Base-by-base conservation (phyloP, 2,113 vertebrate species). In the Cheirogaleus medius region DNA sequence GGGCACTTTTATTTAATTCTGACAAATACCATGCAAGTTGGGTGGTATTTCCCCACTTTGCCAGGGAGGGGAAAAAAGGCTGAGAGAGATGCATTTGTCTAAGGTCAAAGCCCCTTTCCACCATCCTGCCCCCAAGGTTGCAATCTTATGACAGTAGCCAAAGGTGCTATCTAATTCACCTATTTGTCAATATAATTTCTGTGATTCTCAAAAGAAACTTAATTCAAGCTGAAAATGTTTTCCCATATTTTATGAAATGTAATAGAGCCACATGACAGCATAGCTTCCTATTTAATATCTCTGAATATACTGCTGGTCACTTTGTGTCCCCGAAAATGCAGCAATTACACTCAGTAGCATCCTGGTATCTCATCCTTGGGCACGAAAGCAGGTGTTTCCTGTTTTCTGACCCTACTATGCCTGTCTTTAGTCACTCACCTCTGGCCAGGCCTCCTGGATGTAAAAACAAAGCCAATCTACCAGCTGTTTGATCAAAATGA, bases 151-250 rank as follows among this genome's bases (percentile, higher is more conserved):
- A 32, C 29, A 27, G 2, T 34, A 32, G 21, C 56, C 60, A 87
- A 66, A 89, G 15, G 10, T 88, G 17, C n/a, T n/a, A 76, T 34
- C 44, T 73, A 89, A 85, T 82, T 95, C 47, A 66, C 47, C 5
- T 77, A 20, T 71, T 76, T 66, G 54, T 44, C 73, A 44, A 71
- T 34, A 29, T 77, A 34, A 88, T 89, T 77, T 77, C 52, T 89
- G 49, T 0, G 4, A 12, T 76, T 88, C 64, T 76, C 52, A 63
- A 76, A 96, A 90, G 76, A 93, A 95, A 93, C 5, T 32, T 58
- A 95, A 87, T 95, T 94, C 42, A 84, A 93, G 4, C 25, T 71
- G 52, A 95, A 95, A 71, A 73, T 56, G 0, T 73, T 47, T 84
- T 85, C 69, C 11, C 0, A 64, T n/a, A 44, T 68, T 78, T 71